Conservation (phyloP, 2,888 invertebrate species). For the Strigamia maritima region DNA sequence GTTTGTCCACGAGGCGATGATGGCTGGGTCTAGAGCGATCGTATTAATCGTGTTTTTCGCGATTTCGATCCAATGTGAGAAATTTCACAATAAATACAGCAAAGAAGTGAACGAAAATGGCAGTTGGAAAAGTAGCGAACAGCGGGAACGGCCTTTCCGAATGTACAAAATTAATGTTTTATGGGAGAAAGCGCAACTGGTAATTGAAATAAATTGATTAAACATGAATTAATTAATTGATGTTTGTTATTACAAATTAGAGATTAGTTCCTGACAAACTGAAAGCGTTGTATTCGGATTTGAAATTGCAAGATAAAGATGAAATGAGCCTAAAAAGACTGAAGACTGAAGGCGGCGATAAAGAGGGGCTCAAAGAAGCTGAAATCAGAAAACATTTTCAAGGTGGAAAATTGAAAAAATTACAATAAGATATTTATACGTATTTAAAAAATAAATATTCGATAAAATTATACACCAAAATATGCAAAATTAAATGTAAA, state of each 20-base stretch:
- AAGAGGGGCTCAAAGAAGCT: constrained; percentile 79
- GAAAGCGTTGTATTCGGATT: constrained; percentile 79
- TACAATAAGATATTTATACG: too few species aligned
- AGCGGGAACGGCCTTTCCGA: constrained; percentile 76
- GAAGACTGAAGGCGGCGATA: constrained; percentile 78
- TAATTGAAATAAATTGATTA: constrained; percentile 54
- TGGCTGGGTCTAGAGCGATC: neutral
- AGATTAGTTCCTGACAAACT: constrained; percentile 77
- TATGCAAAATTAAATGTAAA: too few species aligned
- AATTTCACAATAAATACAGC: constrained; percentile 22
- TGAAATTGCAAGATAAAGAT: constrained; percentile 89
- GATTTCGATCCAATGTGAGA: neutral
- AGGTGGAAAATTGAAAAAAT: constrained; percentile 54
- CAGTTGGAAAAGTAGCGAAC: constrained; percentile 58
- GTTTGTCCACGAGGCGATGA: neutral
- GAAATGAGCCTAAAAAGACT: constrained; percentile 79
- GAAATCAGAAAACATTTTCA: constrained; percentile 73
- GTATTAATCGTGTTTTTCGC: neutral
- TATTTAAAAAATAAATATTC: too few species aligned
- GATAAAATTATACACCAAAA: too few species aligned
- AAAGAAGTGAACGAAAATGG: neutral
- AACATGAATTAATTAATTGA: neutral
- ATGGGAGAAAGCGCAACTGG: constrained; percentile 86
- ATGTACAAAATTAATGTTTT: constrained; percentile 86
- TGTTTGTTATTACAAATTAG: constrained; percentile 54